Conservation (phyloP, 2,113 vertebrate genomes). For the Clarias gariepinus region DNA sequence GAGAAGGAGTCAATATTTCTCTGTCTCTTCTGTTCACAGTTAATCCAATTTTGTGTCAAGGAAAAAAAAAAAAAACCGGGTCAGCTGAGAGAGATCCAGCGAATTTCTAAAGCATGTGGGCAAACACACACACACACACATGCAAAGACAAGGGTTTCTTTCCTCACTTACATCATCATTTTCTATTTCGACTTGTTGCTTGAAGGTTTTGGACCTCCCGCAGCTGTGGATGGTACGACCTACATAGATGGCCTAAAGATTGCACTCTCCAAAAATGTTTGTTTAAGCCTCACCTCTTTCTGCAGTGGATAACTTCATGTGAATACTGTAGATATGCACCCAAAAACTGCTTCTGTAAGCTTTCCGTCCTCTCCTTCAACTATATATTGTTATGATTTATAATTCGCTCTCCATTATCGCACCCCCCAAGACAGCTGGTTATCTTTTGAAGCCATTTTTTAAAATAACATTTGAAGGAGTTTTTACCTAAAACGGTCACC, state of each 20-base stretch:
- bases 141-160: background rate
- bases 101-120: slow-evolving; percentile 53
- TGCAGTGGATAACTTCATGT: background rate
- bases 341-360: background rate
- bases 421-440: background rate
- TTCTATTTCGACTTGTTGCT: background rate
- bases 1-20: slow-evolving; percentile 82
- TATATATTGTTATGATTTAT: background rate
- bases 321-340: background rate
- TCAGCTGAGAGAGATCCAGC: slow-evolving; percentile 63
- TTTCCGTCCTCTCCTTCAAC: background rate
- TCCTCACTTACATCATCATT: background rate
- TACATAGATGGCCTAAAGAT: background rate
- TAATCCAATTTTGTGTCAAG: slow-evolving; percentile 58
- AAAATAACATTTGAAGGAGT: background rate
- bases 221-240: background rate
- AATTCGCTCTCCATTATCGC: background rate
- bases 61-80: slow-evolving; percentile 52
- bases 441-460: background rate
- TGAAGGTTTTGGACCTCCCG: background rate
- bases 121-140: slow-evolving; percentile 11
- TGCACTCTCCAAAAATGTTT: too few species aligned
- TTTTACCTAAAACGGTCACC: background rate
- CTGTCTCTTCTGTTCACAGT: slow-evolving; percentile 66
- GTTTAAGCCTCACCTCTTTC: background rate